These are phyloP conservation scores for Leptodactylus fuscus DNA, from an alignment of 2,113 vertebrate genomes.

Conservation along the genomic window DNA sequence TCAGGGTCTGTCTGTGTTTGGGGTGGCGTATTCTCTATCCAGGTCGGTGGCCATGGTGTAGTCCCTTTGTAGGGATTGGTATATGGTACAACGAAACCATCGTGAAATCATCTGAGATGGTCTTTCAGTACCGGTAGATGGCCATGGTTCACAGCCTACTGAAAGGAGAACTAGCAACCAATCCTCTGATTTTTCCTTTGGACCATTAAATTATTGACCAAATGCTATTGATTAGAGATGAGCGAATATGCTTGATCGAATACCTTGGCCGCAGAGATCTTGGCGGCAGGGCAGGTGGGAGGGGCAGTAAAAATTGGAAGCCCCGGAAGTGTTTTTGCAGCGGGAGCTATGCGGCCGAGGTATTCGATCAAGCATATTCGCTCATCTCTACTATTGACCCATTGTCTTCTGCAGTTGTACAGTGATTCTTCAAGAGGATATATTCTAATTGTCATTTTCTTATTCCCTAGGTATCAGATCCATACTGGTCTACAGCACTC, in stretches of 20 bases:
- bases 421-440: background rate
- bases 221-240: background rate
- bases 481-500: conserved; percentile 97
- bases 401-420: background rate
- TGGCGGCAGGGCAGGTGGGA: too few relatives aligned
- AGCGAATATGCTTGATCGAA: too few relatives aligned
- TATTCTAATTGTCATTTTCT: background rate
- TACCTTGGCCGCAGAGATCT: too few relatives aligned
- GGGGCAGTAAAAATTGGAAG: too few relatives aligned
- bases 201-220: background rate
- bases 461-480: conserved; percentile 88
- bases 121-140: background rate
- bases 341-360: too few relatives aligned
- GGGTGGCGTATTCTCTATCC: too few relatives aligned
- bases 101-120: background rate
- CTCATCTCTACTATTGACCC: background rate
- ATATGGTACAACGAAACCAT: too few relatives aligned
- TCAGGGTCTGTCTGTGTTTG: too few relatives aligned
- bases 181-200: background rate
- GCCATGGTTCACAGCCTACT: background rate
- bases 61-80: too few relatives aligned
- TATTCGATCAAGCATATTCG: too few relatives aligned
- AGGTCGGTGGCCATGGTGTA: too few relatives aligned
- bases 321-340: too few relatives aligned
- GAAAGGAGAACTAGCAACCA: background rate